These are phyloP conservation scores for Imbricaverruca yamaguchii DNA, from an alignment of 2,888 invertebrate species.

Conservation along the genomic window DNA sequence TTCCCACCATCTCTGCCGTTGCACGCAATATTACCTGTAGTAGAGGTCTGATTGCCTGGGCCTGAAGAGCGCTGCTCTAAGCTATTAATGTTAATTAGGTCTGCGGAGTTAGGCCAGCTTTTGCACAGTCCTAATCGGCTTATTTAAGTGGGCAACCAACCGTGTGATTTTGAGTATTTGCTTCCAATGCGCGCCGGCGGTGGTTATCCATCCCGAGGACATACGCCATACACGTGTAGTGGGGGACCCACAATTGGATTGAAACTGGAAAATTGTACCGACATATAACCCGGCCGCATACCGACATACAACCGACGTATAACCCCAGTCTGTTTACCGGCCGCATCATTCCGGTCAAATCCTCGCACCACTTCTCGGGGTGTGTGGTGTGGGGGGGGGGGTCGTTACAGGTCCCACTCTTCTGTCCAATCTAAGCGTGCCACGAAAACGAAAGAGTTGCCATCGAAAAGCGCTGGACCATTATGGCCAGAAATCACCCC, in stretches of 20 bases:
- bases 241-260: neutral
- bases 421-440: no score
- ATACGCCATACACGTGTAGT: neutral
- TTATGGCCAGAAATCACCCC: no score
- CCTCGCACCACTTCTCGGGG: no score
- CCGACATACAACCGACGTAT: no score
- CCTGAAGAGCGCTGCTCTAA: neutral
- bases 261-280: neutral
- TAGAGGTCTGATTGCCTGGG: neutral
- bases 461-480: no score
- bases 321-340: no score
- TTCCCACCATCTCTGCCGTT: no score
- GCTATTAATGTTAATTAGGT: conserved; percentile 1
- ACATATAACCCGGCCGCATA: no score
- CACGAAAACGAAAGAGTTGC: no score
- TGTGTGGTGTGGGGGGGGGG: no score
- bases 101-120: neutral
- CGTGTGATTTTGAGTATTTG: neutral
- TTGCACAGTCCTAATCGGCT: neutral
- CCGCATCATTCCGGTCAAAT: no score
- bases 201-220: neutral
- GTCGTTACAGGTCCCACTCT: no score
- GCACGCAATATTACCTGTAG: conserved; percentile 11
- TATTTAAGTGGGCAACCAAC: neutral
- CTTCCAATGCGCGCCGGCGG: neutral